phyloP scores from a whole-genome alignment of 2,797 vertebrate genomes.

The Rallus crepitans region DNA sequence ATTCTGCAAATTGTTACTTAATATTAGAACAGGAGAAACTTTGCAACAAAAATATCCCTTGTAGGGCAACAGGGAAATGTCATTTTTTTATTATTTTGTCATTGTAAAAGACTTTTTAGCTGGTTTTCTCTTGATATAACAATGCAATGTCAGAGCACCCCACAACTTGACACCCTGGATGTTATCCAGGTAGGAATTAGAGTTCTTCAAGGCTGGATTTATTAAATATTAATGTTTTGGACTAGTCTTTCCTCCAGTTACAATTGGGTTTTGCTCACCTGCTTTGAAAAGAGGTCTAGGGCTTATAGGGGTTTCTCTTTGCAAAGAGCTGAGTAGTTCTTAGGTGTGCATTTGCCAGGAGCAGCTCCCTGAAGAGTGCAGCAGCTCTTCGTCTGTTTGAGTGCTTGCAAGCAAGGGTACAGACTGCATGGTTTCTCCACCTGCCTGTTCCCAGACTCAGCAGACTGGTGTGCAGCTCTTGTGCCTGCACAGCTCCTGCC shows the following conservation, averaged over 20 bases:
- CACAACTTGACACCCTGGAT: neutral
- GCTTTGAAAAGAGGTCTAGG: neutral
- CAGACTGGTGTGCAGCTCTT: neutral
- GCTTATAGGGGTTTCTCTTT: neutral
- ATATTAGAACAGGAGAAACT: neutral
- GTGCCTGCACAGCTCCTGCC: neutral
- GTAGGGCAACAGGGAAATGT: neutral
- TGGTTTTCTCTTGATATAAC: neutral
- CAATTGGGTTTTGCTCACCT: neutral
- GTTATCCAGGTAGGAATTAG: neutral
- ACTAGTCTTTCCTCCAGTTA: neutral
- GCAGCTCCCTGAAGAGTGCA: neutral
- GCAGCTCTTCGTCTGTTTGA: neutral
- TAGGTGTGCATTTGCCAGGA: neutral
- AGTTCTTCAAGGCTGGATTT: neutral
- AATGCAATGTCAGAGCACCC: neutral
- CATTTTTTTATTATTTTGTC: neutral
- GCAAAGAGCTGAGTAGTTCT: neutral
- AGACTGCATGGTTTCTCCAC: neutral
- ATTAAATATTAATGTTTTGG: neutral
- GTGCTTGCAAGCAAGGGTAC: neutral
- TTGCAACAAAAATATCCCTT: neutral
- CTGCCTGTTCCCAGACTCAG: accelerated
- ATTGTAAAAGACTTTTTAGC: neutral
- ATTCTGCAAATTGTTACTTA: neutral